Evolutionary conservation across 35 echinoderm and acorn worm genomes (phyloP).

Genomic region (Acanthaster planci): DNA sequence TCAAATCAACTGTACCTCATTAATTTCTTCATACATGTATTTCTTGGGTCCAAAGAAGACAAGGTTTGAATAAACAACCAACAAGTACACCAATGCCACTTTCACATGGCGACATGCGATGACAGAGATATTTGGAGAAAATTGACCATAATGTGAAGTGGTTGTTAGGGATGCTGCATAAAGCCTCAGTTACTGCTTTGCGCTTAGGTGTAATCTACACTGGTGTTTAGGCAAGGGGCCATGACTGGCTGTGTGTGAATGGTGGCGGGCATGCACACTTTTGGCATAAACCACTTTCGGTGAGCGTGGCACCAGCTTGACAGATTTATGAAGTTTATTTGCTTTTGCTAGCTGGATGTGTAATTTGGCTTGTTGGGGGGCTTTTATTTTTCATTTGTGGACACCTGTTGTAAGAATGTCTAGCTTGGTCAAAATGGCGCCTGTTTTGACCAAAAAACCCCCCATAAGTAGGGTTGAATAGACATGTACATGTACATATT

Average conservation of each 20-base stretch:
- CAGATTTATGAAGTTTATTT: constrained; percentile 31
- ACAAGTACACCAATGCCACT: not conserved
- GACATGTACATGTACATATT: no score
- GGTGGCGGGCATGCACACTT: not conserved
- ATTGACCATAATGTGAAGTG: constrained; percentile 27
- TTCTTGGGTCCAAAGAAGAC: no score
- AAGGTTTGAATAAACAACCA: no score
- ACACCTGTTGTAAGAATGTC: constrained; percentile 6
- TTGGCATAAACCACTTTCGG: constrained; percentile 5
- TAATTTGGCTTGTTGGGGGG: not conserved
- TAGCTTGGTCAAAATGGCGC: not conserved
- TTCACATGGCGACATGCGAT: constrained; percentile 14
- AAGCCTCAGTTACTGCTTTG: no score
- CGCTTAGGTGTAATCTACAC: no score
- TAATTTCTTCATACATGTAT: no score
- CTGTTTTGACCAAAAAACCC: no score
- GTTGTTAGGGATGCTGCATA: not conserved
- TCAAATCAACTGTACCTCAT: no score
- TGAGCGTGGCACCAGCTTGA: constrained; percentile 23
- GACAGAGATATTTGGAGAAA: not conserved
- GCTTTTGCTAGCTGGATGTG: not conserved
- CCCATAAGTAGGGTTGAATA: no score
- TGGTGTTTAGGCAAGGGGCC: no score
- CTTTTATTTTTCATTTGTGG: not conserved
- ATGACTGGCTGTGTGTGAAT: no score